A percentile compares a stretch with the other conserved stretches of the same genome.
Evolutionary conservation across 2,888 invertebrate species (phyloP).

Genomic region (Bombyx huttoni): DNA sequence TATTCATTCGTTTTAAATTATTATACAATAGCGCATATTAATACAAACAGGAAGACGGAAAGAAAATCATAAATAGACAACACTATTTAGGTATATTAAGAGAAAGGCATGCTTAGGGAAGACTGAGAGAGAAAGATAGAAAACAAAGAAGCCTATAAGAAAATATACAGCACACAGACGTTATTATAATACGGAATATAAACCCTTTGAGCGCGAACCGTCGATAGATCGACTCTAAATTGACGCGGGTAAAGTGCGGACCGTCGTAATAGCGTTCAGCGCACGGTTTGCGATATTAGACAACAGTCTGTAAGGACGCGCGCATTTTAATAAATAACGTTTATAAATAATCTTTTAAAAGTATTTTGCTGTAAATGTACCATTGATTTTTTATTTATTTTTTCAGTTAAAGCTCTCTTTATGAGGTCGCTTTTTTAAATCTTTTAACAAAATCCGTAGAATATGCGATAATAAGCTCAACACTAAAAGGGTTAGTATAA

Average conservation of each 20-base stretch:
- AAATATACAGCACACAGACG: constrained; percentile 65
- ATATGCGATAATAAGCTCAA: constrained; percentile 1
- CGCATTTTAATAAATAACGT: too few relatives aligned
- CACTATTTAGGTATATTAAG: constrained; percentile 8
- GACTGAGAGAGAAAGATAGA: constrained; percentile 37
- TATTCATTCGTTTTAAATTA: constrained; percentile 21
- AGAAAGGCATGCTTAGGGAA: constrained; percentile 30
- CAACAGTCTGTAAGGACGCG: too few relatives aligned
- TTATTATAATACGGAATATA: not conserved
- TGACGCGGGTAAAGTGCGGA: too few relatives aligned
- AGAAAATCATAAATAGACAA: constrained; percentile 1
- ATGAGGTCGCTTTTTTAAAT: not conserved
- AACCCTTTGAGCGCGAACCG: too few relatives aligned
- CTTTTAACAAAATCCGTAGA: constrained; percentile 5
- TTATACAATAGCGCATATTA: not conserved
- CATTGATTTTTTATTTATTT: too few relatives aligned
- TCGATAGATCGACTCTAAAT: too few relatives aligned
- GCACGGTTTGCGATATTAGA: too few relatives aligned
- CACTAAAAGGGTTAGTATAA: constrained; percentile 7
- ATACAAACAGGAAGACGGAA: not conserved
- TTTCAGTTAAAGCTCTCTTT: too few relatives aligned
- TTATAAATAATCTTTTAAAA: too few relatives aligned
- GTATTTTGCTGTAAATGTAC: too few relatives aligned
- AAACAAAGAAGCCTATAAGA: constrained; percentile 2
- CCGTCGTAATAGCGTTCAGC: too few relatives aligned